These are phyloP conservation scores for Xyliphius kryptos DNA, from an alignment of 2,113 vertebrate species.

Conservation along the genomic window DNA sequence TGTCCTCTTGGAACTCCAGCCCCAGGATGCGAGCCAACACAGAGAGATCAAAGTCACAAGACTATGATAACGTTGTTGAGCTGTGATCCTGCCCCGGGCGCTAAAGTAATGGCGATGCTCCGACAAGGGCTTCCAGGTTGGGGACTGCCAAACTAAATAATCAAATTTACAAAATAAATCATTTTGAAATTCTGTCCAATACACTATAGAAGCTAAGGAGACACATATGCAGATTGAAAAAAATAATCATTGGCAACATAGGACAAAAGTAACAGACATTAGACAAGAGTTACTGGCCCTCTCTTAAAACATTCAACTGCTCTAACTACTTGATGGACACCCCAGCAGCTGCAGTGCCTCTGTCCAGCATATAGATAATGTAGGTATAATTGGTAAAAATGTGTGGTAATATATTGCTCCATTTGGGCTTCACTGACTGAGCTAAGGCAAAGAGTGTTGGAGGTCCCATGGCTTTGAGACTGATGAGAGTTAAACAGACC, in stretches of 20 bases:
- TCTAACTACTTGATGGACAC: slow-evolving; percentile 18
- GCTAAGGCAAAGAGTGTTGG: slow-evolving; percentile 26
- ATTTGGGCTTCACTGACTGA: slow-evolving; percentile 24
- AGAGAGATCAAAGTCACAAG: slow-evolving; percentile 58
- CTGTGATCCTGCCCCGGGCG: slow-evolving; percentile 55
- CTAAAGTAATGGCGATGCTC: slow-evolving; percentile 34
- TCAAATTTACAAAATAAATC: too few relatives aligned
- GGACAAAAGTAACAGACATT: too few relatives aligned
- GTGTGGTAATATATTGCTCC: slow-evolving; percentile 33
- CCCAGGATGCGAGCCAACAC: slow-evolving; percentile 20
- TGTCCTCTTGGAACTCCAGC: slow-evolving; percentile 54
- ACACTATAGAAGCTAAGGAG: too few relatives aligned
- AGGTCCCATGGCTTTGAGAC: slow-evolving; percentile 46
- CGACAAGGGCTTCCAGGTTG: neutral
- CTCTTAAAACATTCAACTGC: too few relatives aligned
- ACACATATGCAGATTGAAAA: too few relatives aligned
- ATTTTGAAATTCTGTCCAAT: too few relatives aligned
- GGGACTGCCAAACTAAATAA: too few relatives aligned
- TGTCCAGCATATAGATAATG: slow-evolving; percentile 28
- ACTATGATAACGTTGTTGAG: slow-evolving; percentile 48
- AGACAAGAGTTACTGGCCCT: too few relatives aligned
- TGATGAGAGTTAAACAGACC: slow-evolving; percentile 55
- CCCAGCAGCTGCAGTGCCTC: slow-evolving; percentile 28
- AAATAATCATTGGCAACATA: too few relatives aligned
- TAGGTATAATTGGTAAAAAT: slow-evolving; percentile 36